phyloP scores from a whole-genome alignment of 2,888 invertebrate genomes.

The Gryllus longicercus region DNA sequence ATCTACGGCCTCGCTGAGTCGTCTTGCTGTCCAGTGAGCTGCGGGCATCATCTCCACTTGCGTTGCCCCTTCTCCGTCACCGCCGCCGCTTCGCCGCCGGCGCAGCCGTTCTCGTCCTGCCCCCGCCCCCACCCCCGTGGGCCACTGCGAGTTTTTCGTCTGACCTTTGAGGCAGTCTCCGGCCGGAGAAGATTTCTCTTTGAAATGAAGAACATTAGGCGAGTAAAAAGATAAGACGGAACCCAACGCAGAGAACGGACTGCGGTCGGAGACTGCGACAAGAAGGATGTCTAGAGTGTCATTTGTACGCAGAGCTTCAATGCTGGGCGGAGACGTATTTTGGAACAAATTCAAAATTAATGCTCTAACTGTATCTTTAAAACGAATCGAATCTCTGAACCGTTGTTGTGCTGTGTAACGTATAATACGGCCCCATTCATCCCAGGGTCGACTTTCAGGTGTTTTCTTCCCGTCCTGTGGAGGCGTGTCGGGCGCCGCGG shows the following conservation, averaged over 20 bases:
- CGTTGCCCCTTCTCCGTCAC: background rate
- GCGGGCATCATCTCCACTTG: background rate
- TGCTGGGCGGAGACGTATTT: background rate
- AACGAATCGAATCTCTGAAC: conserved; percentile 6
- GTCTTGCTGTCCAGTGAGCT: background rate
- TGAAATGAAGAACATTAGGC: no score
- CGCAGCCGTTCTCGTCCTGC: background rate
- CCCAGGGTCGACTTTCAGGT: background rate
- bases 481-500: no score
- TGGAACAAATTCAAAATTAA: conserved; percentile 8
- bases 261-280: background rate
- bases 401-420: background rate
- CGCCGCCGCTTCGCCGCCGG: background rate
- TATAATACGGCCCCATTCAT: conserved; percentile 17
- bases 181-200: no score
- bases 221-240: no score
- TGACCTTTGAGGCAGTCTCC: no score
- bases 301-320: background rate
- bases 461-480: no score
- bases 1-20: background rate
- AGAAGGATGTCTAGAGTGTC: background rate
- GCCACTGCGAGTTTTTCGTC: background rate
- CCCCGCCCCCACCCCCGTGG: background rate
- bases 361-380: background rate
- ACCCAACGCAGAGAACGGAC: no score